Evolutionary conservation across 2,113 vertebrate species (phyloP).

Genomic region (Hippocampus abdominalis): DNA sequence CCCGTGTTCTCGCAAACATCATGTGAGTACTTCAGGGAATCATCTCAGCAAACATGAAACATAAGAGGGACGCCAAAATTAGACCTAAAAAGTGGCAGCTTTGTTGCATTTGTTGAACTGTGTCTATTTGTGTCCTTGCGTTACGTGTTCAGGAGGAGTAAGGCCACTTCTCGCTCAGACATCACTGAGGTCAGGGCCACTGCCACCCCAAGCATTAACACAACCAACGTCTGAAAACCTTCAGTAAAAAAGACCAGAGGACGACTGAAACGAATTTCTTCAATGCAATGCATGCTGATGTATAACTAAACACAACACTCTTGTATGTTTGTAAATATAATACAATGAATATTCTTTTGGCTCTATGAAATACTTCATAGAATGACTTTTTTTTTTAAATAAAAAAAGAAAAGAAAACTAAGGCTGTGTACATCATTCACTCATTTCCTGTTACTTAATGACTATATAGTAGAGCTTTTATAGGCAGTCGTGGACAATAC

Average conservation of each 20-base stretch:
- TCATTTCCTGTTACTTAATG: not conserved
- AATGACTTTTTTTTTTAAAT: slow-evolving; percentile 7
- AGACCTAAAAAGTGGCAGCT: not conserved
- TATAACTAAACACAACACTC: not conserved
- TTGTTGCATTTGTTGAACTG: not conserved
- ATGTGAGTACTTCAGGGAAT: slow-evolving; percentile 42
- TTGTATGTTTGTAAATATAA: not conserved
- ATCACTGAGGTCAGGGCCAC: not conserved
- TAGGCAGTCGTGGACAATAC: too few relatives aligned
- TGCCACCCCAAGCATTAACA: not conserved
- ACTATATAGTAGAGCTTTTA: not conserved
- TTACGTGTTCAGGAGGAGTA: slow-evolving; percentile 3
- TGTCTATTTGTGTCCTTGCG: slow-evolving; percentile 12
- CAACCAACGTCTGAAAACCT: not conserved
- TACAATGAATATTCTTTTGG: not conserved
- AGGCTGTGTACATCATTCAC: not conserved
- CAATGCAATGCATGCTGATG: not conserved
- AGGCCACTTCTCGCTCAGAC: not conserved
- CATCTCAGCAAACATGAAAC: slow-evolving; percentile 5
- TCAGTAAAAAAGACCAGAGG: not conserved
- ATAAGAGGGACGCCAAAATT: not conserved
- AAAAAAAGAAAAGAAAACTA: not conserved
- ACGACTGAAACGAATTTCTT: slow-evolving; percentile 10
- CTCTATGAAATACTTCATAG: not conserved
- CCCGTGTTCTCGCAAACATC: slow-evolving; percentile 18